Evolutionary conservation across 1,140 invertebrate genomes (phyloP).

Genomic region (Protaetia brevitarsis): DNA sequence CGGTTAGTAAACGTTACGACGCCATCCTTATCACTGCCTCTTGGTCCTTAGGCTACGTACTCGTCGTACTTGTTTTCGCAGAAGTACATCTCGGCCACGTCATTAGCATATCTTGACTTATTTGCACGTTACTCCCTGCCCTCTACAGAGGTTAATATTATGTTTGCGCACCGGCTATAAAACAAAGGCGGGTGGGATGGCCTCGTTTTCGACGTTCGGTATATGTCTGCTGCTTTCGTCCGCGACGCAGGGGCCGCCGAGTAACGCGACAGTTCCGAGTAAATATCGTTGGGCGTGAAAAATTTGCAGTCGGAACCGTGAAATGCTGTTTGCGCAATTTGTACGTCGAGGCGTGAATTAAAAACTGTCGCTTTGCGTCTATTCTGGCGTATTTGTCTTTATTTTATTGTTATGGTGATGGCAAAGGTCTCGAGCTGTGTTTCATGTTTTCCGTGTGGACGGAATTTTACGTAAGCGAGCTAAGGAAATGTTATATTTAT

Average conservation of each 20-base stretch:
- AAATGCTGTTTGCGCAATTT: not conserved
- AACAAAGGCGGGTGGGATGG: not conserved
- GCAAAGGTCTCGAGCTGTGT: not conserved
- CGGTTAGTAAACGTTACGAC: no score
- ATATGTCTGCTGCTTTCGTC: no score
- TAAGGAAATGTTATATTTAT: no score
- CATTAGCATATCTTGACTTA: not conserved
- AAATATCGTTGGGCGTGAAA: not conserved
- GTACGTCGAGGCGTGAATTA: not conserved
- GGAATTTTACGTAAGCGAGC: not conserved
- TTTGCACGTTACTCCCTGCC: not conserved
- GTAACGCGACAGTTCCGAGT: not conserved
- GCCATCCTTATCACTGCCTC: no score
- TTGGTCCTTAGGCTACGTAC: no score
- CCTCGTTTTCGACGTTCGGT: no score
- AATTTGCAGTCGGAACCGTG: not conserved
- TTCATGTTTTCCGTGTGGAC: not conserved
- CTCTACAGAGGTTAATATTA: not conserved
- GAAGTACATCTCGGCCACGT: not conserved
- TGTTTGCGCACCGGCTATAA: not conserved
- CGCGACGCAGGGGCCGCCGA: no score
- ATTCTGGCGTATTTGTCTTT: not conserved
- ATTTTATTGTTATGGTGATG: not conserved
- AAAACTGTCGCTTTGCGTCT: not conserved
- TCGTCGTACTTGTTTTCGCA: no score